Base-by-base conservation (phyloP, 2,797 vertebrate species). In the Phylloscopus collybita region DNA sequence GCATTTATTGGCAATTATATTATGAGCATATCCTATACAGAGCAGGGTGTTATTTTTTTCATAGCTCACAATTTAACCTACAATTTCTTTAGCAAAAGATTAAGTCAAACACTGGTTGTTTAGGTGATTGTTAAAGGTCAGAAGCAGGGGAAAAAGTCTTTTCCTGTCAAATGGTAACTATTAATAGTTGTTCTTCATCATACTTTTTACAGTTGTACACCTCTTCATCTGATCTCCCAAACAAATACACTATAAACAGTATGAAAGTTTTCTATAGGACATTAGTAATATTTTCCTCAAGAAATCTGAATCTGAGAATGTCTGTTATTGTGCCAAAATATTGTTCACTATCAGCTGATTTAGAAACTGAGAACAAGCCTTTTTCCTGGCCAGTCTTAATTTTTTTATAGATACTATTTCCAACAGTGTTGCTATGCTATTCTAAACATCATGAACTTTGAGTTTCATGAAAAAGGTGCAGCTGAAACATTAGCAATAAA, bases 101-200 rank as follows among this genome's bases (percentile, higher is more conserved):
- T 50, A 86, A 84, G 79, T 88, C n/a, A 84, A 96, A 92, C 75
- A 90, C 10, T 59, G 20, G 9, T 83, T 93, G 34, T 90, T 92
- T 86, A 90, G 81, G 11, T 49, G 27, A 17, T 54, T 45, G 11
- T 27, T 93, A 93, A 95, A 91, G 53, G 69, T 90, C 80, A 95
- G 29, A 73, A 72, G 34, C 73, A 96, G 80, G 53, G 81, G 81
- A 56, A 60, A 92, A 67, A 65, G 30, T 5, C 1, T 47, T 60
- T 83, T 83, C 44, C 36, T 34, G n/a, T 72, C 29, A 69, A 79
- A 16, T 32, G 29, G 22, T 66, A 90, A 70, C 45, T 50, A 79
- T 36, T 90, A 88, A 88, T 71, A 85, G 32, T 7, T n/a, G 9
- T 45, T 70, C 11, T 78, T 67, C n/a, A 25, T 72, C 51, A 36